phyloP scores from a whole-genome alignment of 2,797 vertebrate genomes.

The Acrossocheilus wenchowensis region DNA sequence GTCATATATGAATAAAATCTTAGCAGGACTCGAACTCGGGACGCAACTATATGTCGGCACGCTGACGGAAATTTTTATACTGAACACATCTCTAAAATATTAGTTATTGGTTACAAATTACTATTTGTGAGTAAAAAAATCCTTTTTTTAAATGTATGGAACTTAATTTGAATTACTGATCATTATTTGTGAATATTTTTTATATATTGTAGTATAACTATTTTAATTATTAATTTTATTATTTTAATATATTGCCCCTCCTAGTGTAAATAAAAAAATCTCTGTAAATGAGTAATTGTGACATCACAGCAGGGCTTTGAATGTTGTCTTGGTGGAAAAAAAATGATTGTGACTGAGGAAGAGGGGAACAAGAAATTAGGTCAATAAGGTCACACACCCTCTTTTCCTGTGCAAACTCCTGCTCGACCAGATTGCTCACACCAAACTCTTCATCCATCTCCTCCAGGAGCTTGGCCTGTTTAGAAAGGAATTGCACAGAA shows the following conservation, averaged over 20 bases:
- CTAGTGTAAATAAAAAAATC: neutral
- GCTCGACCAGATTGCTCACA: slow-evolving; percentile 88
- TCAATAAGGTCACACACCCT: slow-evolving; percentile 65
- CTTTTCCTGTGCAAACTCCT: slow-evolving; percentile 86
- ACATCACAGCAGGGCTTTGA: neutral
- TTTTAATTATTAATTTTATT: neutral
- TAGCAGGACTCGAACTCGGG: too few relatives aligned
- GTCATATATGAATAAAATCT: too few relatives aligned
- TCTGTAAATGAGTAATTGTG: neutral
- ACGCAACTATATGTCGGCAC: too few relatives aligned
- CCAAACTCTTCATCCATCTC: slow-evolving; percentile 97
- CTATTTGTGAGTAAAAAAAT: neutral
- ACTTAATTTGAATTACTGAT: neutral
- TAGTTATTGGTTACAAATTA: neutral
- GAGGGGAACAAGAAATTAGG: neutral
- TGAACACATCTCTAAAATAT: neutral
- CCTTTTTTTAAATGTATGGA: neutral
- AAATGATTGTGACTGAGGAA: neutral
- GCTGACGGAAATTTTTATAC: neutral
- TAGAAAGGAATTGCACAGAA: neutral
- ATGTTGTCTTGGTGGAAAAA: neutral
- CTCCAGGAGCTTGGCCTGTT: slow-evolving; percentile 86
- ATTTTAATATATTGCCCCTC: neutral
- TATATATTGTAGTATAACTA: neutral
- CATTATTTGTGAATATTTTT: neutral